phyloP scores from a whole-genome alignment of 2,113 vertebrate genomes.

The Pituophis catenifer region DNA sequence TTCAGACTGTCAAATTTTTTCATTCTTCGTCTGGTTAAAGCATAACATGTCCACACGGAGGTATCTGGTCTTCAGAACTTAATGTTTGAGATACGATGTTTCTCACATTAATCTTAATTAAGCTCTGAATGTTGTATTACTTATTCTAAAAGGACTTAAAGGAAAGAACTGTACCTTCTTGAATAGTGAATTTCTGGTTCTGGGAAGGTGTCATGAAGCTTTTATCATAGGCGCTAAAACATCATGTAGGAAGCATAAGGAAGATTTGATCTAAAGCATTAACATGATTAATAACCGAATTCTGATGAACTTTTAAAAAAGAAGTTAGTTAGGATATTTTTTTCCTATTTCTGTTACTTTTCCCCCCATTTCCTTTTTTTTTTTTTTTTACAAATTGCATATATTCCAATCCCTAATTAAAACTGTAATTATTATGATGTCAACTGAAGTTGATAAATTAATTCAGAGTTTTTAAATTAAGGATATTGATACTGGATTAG shows the following conservation, averaged over 20 bases:
- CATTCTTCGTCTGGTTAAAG: slow-evolving; percentile 1
- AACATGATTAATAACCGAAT: background rate
- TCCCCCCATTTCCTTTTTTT: background rate
- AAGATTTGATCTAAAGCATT: background rate
- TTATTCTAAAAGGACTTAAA: background rate
- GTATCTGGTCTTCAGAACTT: background rate
- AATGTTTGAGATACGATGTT: background rate
- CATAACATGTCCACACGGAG: background rate
- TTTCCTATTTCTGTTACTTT: background rate
- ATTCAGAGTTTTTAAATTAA: background rate
- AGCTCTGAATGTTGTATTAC: background rate
- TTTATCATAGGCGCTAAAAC: background rate
- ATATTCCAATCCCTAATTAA: background rate
- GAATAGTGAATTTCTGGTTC: background rate
- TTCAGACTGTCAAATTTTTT: background rate
- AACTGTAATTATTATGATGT: background rate
- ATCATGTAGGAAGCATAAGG: background rate
- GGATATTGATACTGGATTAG: background rate
- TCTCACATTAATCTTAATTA: background rate
- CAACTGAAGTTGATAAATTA: background rate
- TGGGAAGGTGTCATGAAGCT: background rate
- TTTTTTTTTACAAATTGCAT: background rate
- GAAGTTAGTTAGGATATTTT: background rate
- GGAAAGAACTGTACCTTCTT: background rate
- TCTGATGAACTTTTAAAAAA: background rate